Base-by-base conservation (phyloP, 2,888 invertebrate species). In the Drosophila flavopinicola region DNA sequence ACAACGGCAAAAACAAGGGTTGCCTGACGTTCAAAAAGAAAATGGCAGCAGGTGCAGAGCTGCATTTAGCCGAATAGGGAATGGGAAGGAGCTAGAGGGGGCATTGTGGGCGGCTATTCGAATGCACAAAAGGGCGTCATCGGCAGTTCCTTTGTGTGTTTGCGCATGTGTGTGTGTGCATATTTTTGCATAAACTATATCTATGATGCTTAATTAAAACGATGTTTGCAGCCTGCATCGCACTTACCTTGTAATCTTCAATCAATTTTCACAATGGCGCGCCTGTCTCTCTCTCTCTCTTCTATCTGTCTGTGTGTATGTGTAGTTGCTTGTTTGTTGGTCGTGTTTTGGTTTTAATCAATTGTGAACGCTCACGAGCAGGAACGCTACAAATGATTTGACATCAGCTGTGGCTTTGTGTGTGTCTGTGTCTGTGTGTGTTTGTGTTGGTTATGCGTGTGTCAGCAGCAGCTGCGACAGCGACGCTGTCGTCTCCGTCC, bases 261-360 rank as follows among this genome's bases (percentile, higher is more conserved):
- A 80, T 85, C 82, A 86, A 75, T 78, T 75, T 78, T 63, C 78
- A 77, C 75, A 84, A 72, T 77, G 65, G 59, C 64, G 47, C 37
- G 56, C 44, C 38, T 38, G 38, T 67, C 32, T 72, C 45, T 56
- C 32, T 49, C 37, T 54, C 25, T 60, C 27, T 47, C 32, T 38
- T 37, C 33, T 39, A 37, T 48, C 6, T 52, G 27, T 52, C 25
- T 47, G 52, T 17, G 37, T 33, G 39, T 59, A 38, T 29, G 24
- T 59, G 24, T 45, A 29, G 60, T 32, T 59, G 52, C 71, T 60
- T 57, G 64, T 65, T 56, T 53, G 44, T 38, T 49, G 41, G 59
- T 74, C 2, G 78, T 85, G 80, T 80, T 80, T 85, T 85, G 80
- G 66, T 79, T 80, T 85, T 76, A 80, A 85, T 80, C 79, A 85